A percentile compares a stretch with the other conserved stretches of the same genome.
These are phyloP conservation scores for Phoenicopterus ruber DNA, from an alignment of 2,113 vertebrate species.

Conservation along the genomic window DNA sequence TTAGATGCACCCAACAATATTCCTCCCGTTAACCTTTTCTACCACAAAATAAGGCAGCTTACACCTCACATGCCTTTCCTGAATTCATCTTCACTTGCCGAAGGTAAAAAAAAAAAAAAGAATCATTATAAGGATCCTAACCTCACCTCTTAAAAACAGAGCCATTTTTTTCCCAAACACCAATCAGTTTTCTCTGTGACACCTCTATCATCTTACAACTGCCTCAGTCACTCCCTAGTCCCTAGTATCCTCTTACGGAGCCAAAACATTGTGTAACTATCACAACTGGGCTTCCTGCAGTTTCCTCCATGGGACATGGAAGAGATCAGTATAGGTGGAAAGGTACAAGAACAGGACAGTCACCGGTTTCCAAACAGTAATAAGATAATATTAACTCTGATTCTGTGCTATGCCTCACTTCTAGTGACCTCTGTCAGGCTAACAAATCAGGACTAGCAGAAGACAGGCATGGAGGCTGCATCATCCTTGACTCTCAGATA, in stretches of 20 bases:
- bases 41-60: neutral
- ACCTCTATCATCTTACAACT: neutral
- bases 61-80: neutral
- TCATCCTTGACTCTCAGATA: neutral
- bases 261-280: neutral
- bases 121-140: neutral
- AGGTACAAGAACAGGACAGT: neutral
- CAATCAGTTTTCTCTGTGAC: neutral
- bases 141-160: neutral
- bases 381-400: neutral
- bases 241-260: neutral
- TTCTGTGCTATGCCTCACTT: neutral
- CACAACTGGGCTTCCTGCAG: neutral
- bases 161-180: neutral
- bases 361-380: neutral
- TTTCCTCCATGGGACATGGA: neutral
- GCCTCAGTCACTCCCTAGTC: neutral
- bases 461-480: neutral
- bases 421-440: neutral
- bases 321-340: neutral
- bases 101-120: neutral
- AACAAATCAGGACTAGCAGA: neutral
- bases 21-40: neutral
- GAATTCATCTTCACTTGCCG: neutral
- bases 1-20: neutral